phyloP scores from a whole-genome alignment of 1,140 invertebrate species.

The Calliopsis andreniformis region DNA sequence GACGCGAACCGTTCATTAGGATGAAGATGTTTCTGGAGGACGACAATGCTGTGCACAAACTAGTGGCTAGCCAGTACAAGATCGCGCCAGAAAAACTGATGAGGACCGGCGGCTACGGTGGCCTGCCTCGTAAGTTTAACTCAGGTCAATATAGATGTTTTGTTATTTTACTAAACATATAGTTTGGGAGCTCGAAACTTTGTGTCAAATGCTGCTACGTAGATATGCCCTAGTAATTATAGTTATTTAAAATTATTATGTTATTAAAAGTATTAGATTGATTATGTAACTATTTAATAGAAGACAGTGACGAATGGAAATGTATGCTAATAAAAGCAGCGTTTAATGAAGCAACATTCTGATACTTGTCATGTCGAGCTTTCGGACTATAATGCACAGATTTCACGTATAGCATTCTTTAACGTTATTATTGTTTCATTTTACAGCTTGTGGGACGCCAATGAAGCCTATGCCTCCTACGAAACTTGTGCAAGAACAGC shows the following conservation, averaged over 20 bases:
- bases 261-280: too few relatives aligned
- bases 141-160: slow-evolving; percentile 82
- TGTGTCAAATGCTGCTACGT: slow-evolving; percentile 36
- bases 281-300: too few relatives aligned
- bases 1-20: slow-evolving; percentile 97
- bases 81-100: slow-evolving; percentile 97
- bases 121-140: slow-evolving; percentile 88
- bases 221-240: background rate
- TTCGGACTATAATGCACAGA: slow-evolving; percentile 69
- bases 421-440: slow-evolving; percentile 46
- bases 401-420: background rate
- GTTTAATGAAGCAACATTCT: slow-evolving; percentile 33
- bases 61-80: slow-evolving; percentile 98
- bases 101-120: slow-evolving; percentile 95
- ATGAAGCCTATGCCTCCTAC: slow-evolving; percentile 90
- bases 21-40: slow-evolving; percentile 99
- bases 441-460: slow-evolving; percentile 86
- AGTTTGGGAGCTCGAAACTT: slow-evolving; percentile 73
- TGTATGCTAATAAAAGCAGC: background rate
- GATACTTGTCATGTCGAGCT: slow-evolving; percentile 64
- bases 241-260: background rate
- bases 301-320: background rate
- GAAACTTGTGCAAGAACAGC: slow-evolving; percentile 87
- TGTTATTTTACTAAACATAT: slow-evolving; percentile 76
- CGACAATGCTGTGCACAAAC: slow-evolving; percentile 97